Evolutionary conservation across 2,797 vertebrate genomes (phyloP).

Genomic region (Acomys russatus): DNA sequence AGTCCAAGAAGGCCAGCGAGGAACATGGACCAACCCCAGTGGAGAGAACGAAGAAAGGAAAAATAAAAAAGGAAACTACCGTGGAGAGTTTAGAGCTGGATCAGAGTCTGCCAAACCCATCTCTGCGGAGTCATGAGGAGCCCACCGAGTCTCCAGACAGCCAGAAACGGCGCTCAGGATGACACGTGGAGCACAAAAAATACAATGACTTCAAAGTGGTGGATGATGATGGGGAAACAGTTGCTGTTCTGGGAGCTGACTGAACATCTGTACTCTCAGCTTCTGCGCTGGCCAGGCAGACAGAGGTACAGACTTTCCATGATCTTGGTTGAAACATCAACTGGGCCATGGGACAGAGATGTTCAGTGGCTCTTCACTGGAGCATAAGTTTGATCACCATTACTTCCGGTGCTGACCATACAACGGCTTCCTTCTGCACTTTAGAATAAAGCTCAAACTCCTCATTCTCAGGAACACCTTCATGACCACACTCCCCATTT

Average conservation of each 20-base stretch:
- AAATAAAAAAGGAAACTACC: slow-evolving; percentile 96
- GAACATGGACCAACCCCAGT: slow-evolving; percentile 94
- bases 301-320: slow-evolving; percentile 91
- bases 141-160: slow-evolving; percentile 94
- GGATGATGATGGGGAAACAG: slow-evolving; percentile 98
- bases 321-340: background rate
- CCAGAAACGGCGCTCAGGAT: slow-evolving; percentile 97
- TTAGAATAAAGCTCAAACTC: background rate
- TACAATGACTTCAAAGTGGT: slow-evolving; percentile 99
- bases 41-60: slow-evolving; percentile 99
- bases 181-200: slow-evolving; percentile 98
- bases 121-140: slow-evolving; percentile 94
- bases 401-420: background rate
- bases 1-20: slow-evolving; percentile 92
- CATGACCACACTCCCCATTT: background rate
- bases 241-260: slow-evolving; percentile 96
- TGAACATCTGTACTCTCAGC: slow-evolving; percentile 95
- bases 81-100: slow-evolving; percentile 94
- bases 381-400: background rate
- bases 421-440: background rate
- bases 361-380: background rate
- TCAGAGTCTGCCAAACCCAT: slow-evolving; percentile 91
- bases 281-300: slow-evolving; percentile 97
- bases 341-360: background rate
- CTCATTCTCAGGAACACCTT: background rate